phyloP scores from a whole-genome alignment of 1,140 invertebrate genomes.

The Tetramorium alpestre region DNA sequence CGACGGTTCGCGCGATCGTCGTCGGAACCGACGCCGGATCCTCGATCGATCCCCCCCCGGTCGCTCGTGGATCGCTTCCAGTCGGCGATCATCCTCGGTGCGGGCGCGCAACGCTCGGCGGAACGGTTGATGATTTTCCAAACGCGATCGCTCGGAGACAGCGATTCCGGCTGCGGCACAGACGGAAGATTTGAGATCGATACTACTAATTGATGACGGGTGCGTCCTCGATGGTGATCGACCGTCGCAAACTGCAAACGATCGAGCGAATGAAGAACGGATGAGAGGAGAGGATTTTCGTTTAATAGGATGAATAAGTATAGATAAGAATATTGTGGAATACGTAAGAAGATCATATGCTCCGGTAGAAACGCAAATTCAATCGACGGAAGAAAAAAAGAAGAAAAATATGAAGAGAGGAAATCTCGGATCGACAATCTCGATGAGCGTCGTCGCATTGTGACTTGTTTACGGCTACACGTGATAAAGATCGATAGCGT shows the following conservation, averaged over 20 bases:
- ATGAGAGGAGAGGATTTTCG: not conserved
- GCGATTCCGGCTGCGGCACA: not conserved
- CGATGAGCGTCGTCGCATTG: not conserved
- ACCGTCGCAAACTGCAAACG: not conserved
- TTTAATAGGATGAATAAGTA: not conserved
- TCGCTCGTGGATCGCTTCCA: not conserved
- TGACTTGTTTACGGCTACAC: conserved; percentile 2
- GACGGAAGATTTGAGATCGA: not conserved
- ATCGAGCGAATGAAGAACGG: conserved; percentile 9
- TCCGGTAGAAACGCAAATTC: conserved; percentile 1
- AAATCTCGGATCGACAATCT: not conserved
- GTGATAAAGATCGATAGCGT: not conserved
- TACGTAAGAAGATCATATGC: not conserved
- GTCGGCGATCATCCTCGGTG: conserved; percentile 25
- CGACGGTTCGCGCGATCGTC: conserved; percentile 47
- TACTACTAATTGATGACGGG: not conserved
- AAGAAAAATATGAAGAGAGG: conserved; percentile 14
- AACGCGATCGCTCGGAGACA: not conserved
- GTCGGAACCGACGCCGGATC: conserved; percentile 11
- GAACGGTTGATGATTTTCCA: not conserved
- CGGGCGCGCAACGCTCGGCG: not conserved
- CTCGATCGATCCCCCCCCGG: not conserved
- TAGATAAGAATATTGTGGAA: not conserved
- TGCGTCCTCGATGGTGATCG: not conserved
- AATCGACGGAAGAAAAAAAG: not conserved